These are phyloP conservation scores for Cossypha dichroa DNA, from an alignment of 2,797 vertebrate species.

Conservation along the genomic window DNA sequence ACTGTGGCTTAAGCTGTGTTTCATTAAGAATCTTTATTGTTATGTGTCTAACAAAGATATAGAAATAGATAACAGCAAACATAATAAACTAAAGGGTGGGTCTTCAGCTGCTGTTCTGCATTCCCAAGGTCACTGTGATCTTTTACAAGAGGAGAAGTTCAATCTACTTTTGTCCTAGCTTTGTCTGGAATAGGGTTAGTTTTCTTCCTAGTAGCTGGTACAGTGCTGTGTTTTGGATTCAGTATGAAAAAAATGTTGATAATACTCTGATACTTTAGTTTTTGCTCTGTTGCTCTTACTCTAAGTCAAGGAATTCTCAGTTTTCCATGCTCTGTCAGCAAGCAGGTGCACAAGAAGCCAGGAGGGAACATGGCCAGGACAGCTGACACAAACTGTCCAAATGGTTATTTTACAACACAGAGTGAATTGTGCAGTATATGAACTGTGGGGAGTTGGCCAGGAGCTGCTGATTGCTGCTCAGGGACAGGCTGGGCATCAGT, in stretches of 20 bases:
- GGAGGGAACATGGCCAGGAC: neutral
- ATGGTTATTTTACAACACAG: neutral
- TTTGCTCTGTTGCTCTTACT: neutral
- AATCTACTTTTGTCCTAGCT: neutral
- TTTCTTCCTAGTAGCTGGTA: neutral
- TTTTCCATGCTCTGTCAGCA: neutral
- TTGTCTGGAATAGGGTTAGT: neutral
- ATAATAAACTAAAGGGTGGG: neutral
- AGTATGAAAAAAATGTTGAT: neutral
- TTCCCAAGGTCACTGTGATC: neutral
- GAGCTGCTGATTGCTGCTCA: neutral
- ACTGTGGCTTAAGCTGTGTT: neutral
- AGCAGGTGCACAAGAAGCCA: rapidly evolving
- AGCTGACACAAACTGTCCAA: neutral
- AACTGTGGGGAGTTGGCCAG: neutral
- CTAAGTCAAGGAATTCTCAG: neutral
- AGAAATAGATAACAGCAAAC: neutral
- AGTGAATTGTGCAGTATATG: neutral
- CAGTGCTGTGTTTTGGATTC: neutral
- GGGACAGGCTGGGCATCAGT: neutral
- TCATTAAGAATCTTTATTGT: neutral
- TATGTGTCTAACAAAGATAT: neutral
- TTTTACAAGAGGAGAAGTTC: neutral
- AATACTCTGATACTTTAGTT: neutral
- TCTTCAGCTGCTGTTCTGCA: neutral